A percentile compares a stretch with the other conserved stretches of the same genome.
phyloP scores from a whole-genome alignment of 2,888 invertebrate genomes.

The Antheraea yamamai region DNA sequence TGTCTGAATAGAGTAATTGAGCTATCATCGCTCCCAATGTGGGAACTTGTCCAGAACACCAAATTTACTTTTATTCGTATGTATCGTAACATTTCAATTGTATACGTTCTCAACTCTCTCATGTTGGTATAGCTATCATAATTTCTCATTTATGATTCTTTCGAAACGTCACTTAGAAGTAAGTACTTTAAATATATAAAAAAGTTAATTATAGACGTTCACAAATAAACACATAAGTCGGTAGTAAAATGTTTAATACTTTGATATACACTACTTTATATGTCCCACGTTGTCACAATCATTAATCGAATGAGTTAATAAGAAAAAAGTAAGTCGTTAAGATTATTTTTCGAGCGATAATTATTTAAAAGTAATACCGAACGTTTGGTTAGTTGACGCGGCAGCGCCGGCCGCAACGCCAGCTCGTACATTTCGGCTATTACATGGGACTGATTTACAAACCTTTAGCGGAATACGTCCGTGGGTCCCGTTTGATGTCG shows the following conservation, averaged over 20 bases:
- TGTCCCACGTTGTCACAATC: not conserved
- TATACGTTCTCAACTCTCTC: not conserved
- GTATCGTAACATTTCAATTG: not conserved
- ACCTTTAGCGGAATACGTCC: conserved; percentile 60
- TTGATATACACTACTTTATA: not conserved
- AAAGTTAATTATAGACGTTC: not conserved
- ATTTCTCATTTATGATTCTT: not conserved
- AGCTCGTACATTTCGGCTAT: conserved; percentile 49
- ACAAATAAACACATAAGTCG: not conserved
- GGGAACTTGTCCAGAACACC: not conserved
- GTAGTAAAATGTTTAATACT: not conserved
- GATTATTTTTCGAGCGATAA: not conserved
- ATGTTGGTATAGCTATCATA: not conserved
- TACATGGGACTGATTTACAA: conserved; percentile 65
- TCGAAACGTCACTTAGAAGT: not conserved
- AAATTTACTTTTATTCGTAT: not conserved
- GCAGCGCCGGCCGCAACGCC: conserved; percentile 31
- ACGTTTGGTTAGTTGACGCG: not conserved
- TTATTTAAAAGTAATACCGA: not conserved
- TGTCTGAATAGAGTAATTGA: no score
- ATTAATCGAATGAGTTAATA: conserved; percentile 1
- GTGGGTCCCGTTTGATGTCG: conserved; percentile 48
- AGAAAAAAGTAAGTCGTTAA: not conserved
- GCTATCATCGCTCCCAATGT: not conserved
- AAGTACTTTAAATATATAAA: not conserved